Evolutionary conservation across 1,140 invertebrate genomes (phyloP), one percentile per base, ranked within the genome.

Genomic region (Orchestia grillus): DNA sequence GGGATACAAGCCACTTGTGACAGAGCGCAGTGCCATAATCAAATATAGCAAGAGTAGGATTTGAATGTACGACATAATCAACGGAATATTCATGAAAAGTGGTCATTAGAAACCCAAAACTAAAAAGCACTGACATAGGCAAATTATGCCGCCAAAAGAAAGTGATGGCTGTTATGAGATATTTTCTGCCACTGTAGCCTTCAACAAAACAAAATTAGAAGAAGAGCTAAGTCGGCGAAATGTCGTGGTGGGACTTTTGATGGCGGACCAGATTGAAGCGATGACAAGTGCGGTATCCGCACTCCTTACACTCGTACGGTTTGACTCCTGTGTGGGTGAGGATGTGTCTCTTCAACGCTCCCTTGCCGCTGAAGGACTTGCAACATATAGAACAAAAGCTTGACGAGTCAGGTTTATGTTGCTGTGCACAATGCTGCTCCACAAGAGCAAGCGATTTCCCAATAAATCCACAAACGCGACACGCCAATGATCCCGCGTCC

Each of bases 231-330:
- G 11, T 77, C 15, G 62, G 11, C 11, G 62, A 77, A 15, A 77
- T 36, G 28, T 77, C 62, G 92, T 94, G 92, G 92, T 94, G 92
- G 44, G 92, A 94, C 44, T 94, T 94, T 40, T 94, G 92, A 45
- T 94, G 92, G 15, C 92, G 92, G 8, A 94, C 92, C 6, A 94
- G 92, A 94, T 94, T 94, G 44, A 94, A 94, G 92, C 92, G 92
- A 94, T 45, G 44, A 36, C 92, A 94, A n/a, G 92, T 94, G 11
- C 44, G 41, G 92, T 94, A 94, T 6, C 92, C 44, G 40, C 92
- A 94, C 92, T 94, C 92, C 23, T 19, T 41, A 97, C 99, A 99
- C 62, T 98, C 98, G 97, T 99, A 99, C 0, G 98, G 98, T 53
- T 97, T 98, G 97, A 98, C 98, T 47, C 98, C 98, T 96, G 98